phyloP scores from a whole-genome alignment of 2,113 vertebrate species.

The Phalacrocorax pelagicus region DNA sequence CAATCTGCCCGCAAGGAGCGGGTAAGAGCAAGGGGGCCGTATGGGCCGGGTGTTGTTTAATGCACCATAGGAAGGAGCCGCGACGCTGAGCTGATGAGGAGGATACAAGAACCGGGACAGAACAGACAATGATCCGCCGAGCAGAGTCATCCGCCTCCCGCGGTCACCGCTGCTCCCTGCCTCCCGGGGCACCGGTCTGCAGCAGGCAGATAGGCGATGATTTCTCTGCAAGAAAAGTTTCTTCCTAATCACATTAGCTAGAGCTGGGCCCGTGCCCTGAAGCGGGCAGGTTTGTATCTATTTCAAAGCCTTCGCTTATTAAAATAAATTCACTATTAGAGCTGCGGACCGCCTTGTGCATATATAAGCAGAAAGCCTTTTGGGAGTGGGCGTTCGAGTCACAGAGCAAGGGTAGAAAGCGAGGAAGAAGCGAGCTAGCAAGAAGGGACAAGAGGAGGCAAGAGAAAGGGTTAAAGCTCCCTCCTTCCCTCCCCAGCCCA shows the following conservation, averaged over 20 bases:
- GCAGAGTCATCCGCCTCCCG: not conserved
- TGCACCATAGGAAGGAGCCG: accelerated
- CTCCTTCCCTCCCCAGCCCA: constrained; percentile 21
- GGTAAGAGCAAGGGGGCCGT: not conserved
- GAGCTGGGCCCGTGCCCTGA: constrained; percentile 12
- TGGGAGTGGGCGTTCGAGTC: not conserved
- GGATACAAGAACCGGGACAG: not conserved
- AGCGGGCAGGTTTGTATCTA: constrained; percentile 20
- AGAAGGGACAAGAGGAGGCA: not conserved
- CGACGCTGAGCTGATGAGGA: not conserved
- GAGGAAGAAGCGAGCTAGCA: not conserved
- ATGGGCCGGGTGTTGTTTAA: accelerated
- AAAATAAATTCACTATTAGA: constrained; percentile 40
- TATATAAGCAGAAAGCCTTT: not conserved
- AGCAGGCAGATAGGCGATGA: constrained; percentile 1
- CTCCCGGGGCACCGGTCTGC: constrained; percentile 1
- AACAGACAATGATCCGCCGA: accelerated
- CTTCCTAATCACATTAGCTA: constrained; percentile 45
- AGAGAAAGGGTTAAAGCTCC: constrained; percentile 55
- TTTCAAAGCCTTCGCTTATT: constrained; percentile 34
- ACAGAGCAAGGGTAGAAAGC: not conserved
- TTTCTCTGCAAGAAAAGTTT: constrained; percentile 17
- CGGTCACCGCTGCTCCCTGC: not conserved
- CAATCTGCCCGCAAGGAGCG: not conserved
- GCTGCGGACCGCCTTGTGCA: not conserved